phyloP scores from a whole-genome alignment of 1,140 invertebrate species.

The Brachionus plicatilis region DNA sequence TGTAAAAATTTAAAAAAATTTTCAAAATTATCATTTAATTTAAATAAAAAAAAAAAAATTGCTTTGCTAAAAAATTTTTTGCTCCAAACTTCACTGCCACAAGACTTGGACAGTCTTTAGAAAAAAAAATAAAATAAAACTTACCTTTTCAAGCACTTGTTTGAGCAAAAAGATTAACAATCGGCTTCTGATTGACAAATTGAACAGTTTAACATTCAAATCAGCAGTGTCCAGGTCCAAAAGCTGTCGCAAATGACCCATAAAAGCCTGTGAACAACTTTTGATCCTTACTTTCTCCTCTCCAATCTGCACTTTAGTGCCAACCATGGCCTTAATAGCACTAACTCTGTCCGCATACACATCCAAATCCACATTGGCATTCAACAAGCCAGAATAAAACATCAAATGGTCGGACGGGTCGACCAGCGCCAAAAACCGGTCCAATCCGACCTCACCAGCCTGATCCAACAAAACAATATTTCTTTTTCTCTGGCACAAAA shows the following conservation, averaged over 20 bases:
- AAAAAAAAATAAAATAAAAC: background rate
- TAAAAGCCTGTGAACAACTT: background rate
- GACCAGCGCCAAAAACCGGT: background rate
- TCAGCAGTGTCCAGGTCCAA: background rate
- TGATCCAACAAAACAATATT: background rate
- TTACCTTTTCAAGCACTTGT: constrained; percentile 3
- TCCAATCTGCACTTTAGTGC: background rate
- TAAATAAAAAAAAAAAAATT: no score
- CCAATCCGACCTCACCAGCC: background rate
- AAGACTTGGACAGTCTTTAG: no score
- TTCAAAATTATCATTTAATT: no score
- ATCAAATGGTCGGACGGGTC: background rate
- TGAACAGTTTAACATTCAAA: background rate
- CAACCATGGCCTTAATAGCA: background rate
- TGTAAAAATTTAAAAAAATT: no score
- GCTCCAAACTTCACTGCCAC: no score
- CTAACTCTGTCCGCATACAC: background rate
- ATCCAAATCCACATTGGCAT: background rate
- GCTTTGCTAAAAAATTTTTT: no score
- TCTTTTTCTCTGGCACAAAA: background rate
- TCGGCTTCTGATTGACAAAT: background rate
- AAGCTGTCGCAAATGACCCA: background rate
- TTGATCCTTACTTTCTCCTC: background rate
- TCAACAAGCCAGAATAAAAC: background rate
- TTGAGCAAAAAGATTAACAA: background rate